Base-by-base conservation (phyloP, 2,797 vertebrate genomes). In the Pipistrellus pipistrellus region DNA sequence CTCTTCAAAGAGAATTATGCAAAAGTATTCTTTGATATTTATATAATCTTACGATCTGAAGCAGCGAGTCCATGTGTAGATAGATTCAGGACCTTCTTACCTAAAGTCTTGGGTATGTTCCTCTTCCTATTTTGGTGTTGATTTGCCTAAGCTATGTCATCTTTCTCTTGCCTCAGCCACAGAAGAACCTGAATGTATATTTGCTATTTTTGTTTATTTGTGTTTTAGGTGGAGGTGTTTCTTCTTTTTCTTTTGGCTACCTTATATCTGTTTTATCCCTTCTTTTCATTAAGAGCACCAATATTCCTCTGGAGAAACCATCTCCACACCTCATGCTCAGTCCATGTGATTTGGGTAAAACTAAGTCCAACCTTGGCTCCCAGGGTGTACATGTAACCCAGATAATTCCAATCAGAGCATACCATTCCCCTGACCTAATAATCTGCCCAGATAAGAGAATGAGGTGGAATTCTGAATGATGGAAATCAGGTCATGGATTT, bases 21-120 rank as follows among this genome's bases (percentile, higher is more conserved):
- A 72, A 64, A 77, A 78, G 44, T n/a, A 84, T 38, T 66, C 35
- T 83, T 90, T 75, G 64, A 20, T 53, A 53, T 82, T 55, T 90
- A n/a, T 41, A 21, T 59, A 25, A 57, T 53, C 62, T 85, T 23
- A 35, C 51, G 35, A 62, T 78, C n/a, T 57, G 66, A 71, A 80
- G 53, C 12, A 20, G 11, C 0, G 6, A 73, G 21, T 62, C 57
- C n/a, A 78, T 0, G 6, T 35, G 21, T 75, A 66, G 15, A 44
- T 35, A 66, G 15, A 51, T 35, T 30, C 15, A 41, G 75, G 21
- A 72, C n/a, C 15, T 71, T 10, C 6, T 83, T 41, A 25, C 35
- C 21, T 32, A 51, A 69, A 81, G 55, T 32, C 13, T 0, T 8
- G 15, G 11, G 1, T 1, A 1, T 6, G 38, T 8, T 32, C 41